A percentile compares a stretch with the other conserved stretches of the same genome.
Evolutionary conservation across 2,113 vertebrate species (phyloP).

Genomic region (Ochotona princeps): DNA sequence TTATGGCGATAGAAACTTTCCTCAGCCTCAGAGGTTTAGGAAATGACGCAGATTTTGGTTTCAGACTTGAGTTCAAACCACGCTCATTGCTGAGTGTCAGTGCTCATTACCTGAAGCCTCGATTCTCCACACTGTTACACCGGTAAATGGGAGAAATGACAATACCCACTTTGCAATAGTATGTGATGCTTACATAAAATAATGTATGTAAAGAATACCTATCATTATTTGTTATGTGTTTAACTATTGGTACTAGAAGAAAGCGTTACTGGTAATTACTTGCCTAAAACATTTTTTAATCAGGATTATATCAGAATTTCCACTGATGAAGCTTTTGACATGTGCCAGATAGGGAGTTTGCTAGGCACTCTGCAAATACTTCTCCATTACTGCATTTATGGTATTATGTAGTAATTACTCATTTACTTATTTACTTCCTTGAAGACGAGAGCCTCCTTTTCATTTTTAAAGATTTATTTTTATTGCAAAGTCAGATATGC

Average conservation of each 20-base stretch:
- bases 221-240: slow-evolving; percentile 9
- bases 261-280: slow-evolving; percentile 9
- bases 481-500: too few species aligned
- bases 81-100: not conserved
- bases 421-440: slow-evolving; percentile 63
- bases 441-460: not conserved
- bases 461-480: too few species aligned
- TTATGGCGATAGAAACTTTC: slow-evolving; percentile 12
- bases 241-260: not conserved
- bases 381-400: slow-evolving; percentile 43
- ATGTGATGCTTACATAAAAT: slow-evolving; percentile 26
- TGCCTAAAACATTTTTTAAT: slow-evolving; percentile 56
- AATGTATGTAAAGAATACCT: not conserved
- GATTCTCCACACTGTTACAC: slow-evolving; percentile 26
- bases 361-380: slow-evolving; percentile 23
- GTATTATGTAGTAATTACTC: slow-evolving; percentile 40
- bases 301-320: slow-evolving; percentile 7
- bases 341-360: not conserved
- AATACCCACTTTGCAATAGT: slow-evolving; percentile 12
- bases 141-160: not conserved
- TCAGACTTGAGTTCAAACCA: slow-evolving; percentile 33
- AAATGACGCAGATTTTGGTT: slow-evolving; percentile 48
- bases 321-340: slow-evolving; percentile 13
- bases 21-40: slow-evolving; percentile 16
- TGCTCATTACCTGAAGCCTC: not conserved